Evolutionary conservation across 2,888 invertebrate species (phyloP).

Genomic region (Dascillus cervinus): DNA sequence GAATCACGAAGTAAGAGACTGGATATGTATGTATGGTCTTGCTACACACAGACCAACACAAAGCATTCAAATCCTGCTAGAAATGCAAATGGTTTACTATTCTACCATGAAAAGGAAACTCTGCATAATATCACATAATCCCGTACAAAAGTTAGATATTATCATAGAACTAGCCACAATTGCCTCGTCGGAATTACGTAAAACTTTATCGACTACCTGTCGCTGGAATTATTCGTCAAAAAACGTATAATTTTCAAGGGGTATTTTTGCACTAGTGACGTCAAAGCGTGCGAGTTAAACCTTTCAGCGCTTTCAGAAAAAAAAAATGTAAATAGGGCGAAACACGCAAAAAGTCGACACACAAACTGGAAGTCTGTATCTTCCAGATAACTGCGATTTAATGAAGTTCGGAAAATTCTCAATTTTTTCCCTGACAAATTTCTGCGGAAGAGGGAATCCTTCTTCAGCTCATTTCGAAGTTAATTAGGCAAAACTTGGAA

Average conservation of each 20-base stretch:
- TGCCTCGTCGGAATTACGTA: conserved; percentile 8
- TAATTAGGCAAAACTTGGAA: conserved; percentile 37
- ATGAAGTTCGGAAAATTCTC: conserved; percentile 16
- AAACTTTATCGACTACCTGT: conserved; percentile 21
- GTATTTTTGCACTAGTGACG: no score
- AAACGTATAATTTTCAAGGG: no score
- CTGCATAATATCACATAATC: conserved; percentile 24
- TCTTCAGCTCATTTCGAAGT: conserved; percentile 36
- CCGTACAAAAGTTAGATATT: conserved; percentile 22
- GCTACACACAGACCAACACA: conserved; percentile 20
- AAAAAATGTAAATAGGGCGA: no score
- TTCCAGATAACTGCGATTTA: conserved; percentile 18
- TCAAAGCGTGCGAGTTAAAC: no score
- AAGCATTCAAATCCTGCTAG: conserved; percentile 19
- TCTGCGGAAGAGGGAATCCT: conserved; percentile 20
- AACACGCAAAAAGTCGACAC: no score
- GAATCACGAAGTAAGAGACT: background rate
- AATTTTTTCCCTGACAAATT: conserved; percentile 15
- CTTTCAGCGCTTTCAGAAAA: no score
- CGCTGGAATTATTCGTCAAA: no score
- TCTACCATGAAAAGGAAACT: conserved; percentile 24
- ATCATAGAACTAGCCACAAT: conserved; percentile 14
- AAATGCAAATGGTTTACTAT: conserved; percentile 25
- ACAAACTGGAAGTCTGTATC: conserved; percentile 18
- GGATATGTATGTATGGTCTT: conserved; percentile 7